phyloP scores from a whole-genome alignment of 1,140 invertebrate genomes.

The Carcinoscorpius rotundicauda region DNA sequence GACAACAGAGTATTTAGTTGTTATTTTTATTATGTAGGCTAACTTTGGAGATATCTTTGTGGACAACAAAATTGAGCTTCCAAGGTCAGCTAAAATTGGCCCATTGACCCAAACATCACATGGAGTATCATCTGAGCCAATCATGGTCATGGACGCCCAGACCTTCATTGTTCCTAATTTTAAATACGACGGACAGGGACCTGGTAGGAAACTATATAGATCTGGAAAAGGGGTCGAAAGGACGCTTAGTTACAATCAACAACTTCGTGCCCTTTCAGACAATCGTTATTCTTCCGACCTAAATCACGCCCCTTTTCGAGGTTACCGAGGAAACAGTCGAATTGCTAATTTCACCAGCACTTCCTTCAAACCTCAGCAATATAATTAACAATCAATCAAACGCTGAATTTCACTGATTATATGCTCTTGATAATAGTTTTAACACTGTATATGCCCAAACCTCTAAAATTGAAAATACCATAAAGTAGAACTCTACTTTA shows the following conservation, averaged over 20 bases:
- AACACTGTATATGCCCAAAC: too few species aligned
- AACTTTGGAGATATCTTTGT: constrained; percentile 80
- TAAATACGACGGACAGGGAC: constrained; percentile 76
- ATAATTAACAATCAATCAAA: too few species aligned
- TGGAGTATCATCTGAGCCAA: constrained; percentile 64
- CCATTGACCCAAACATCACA: constrained; percentile 36
- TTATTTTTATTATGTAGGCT: constrained; percentile 41
- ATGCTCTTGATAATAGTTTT: too few species aligned
- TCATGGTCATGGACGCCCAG: constrained; percentile 79
- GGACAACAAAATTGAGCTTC: constrained; percentile 53
- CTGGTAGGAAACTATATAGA: constrained; percentile 45
- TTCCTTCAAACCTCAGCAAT: too few species aligned
- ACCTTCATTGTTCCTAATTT: constrained; percentile 75
- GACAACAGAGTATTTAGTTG: not conserved
- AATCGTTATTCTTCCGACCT: not conserved
- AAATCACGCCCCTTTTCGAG: not conserved
- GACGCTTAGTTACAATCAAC: not conserved
- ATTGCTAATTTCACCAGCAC: too few species aligned
- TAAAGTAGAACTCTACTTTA: too few species aligned
- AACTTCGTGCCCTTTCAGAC: not conserved
- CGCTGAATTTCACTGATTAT: too few species aligned
- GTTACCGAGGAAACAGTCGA: too few species aligned
- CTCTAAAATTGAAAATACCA: too few species aligned
- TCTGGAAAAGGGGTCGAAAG: not conserved
- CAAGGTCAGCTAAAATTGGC: constrained; percentile 48